Conservation (phyloP, 2,797 vertebrate species). For the Argyrosomus regius region DNA sequence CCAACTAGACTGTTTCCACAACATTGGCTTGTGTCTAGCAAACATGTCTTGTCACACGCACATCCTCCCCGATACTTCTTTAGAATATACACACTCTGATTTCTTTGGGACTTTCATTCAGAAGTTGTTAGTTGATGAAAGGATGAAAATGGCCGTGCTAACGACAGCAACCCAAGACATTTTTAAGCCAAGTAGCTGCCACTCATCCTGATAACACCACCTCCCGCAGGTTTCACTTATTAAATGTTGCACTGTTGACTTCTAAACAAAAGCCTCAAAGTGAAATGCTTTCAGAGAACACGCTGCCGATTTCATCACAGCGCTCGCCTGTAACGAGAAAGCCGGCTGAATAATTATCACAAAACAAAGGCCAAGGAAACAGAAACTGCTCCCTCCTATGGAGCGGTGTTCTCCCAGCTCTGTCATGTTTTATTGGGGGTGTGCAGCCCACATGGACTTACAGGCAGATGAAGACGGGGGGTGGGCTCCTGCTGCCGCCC, state of each 20-base stretch:
- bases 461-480: constrained; percentile 53
- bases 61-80: background rate
- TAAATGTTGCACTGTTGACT: constrained; percentile 29
- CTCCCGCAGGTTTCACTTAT: constrained; percentile 13
- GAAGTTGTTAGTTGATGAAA: background rate
- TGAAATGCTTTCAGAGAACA: constrained; percentile 47
- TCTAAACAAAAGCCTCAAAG: constrained; percentile 49
- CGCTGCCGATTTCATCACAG: constrained; percentile 61
- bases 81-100: background rate
- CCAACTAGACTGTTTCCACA: constrained; percentile 68
- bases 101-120: background rate
- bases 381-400: constrained; percentile 42
- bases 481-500: constrained; percentile 40
- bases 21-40: constrained; percentile 67
- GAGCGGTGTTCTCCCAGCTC: constrained; percentile 32
- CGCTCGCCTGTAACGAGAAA: constrained; percentile 24
- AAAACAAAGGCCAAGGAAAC: constrained; percentile 64
- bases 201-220: background rate
- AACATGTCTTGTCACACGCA: constrained; percentile 59
- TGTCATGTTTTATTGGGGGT: constrained; percentile 42
- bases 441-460: constrained; percentile 18
- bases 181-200: constrained; percentile 17
- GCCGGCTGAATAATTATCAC: constrained; percentile 56
- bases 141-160: background rate
- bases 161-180: background rate